phyloP scores from a whole-genome alignment of 2,113 vertebrate genomes.

The Origma solitaria region DNA sequence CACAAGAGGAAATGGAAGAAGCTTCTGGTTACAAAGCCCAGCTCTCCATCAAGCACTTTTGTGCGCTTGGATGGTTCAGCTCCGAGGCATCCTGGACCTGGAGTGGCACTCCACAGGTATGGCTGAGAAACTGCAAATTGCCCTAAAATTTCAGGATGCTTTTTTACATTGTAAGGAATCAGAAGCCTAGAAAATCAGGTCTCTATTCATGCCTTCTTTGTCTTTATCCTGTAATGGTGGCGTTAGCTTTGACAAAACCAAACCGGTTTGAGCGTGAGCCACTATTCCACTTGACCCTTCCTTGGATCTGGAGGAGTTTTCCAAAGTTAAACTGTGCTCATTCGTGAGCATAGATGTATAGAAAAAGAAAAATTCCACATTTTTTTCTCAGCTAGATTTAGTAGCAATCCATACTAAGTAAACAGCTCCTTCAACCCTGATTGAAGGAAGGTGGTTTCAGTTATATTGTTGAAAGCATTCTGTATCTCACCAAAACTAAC shows the following conservation, averaged over 20 bases:
- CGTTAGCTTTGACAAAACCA: background rate
- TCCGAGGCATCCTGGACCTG: background rate
- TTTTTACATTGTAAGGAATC: background rate
- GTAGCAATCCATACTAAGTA: background rate
- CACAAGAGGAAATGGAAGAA: background rate
- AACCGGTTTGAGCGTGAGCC: background rate
- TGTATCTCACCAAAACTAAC: background rate
- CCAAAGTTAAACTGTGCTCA: background rate
- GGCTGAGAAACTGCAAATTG: background rate
- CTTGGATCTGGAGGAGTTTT: background rate
- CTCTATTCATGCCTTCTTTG: background rate
- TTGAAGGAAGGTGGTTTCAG: background rate
- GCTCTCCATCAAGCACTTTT: background rate
- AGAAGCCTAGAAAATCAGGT: background rate
- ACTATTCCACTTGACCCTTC: background rate
- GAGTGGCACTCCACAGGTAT: background rate
- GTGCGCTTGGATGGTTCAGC: background rate
- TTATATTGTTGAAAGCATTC: background rate
- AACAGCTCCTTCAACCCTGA: background rate
- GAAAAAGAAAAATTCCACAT: background rate
- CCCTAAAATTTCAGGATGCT: background rate
- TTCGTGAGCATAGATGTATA: background rate
- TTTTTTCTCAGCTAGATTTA: background rate
- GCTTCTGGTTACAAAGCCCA: background rate
- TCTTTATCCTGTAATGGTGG: background rate